A percentile compares a stretch with the other conserved stretches of the same genome.
phyloP scores from a whole-genome alignment of 2,888 invertebrate species.

The Andrena fulva region DNA sequence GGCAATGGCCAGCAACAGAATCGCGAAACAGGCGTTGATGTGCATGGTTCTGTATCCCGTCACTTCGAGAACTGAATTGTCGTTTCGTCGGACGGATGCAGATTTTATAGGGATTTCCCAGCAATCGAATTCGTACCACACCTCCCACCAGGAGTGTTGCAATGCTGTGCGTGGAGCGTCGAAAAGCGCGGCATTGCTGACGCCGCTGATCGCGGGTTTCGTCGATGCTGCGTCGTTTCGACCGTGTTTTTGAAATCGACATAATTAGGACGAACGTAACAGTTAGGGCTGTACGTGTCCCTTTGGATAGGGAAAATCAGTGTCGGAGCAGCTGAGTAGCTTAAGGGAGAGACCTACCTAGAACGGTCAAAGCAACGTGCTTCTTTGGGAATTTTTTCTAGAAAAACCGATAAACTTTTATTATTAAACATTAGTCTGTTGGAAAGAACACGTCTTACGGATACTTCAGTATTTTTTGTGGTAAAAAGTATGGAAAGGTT shows the following conservation, averaged over 20 bases:
- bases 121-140: background rate
- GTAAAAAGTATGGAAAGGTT: too few relatives aligned
- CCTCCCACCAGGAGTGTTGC: background rate
- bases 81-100: background rate
- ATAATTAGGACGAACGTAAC: background rate
- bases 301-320: too few relatives aligned
- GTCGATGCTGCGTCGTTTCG: background rate
- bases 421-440: too few relatives aligned
- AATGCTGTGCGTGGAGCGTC: constrained; percentile 19
- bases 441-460: too few relatives aligned
- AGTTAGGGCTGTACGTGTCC: too few relatives aligned
- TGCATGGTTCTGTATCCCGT: constrained; percentile 31
- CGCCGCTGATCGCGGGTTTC: constrained; percentile 13
- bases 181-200: background rate
- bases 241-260: background rate
- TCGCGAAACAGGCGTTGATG: constrained; percentile 5
- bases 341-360: too few relatives aligned
- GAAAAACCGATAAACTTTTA: too few relatives aligned
- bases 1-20: constrained; percentile 2
- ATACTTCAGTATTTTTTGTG: too few relatives aligned
- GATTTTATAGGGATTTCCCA: constrained; percentile 43
- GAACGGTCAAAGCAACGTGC: too few relatives aligned
- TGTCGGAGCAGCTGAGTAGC: too few relatives aligned
- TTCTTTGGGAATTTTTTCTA: too few relatives aligned
- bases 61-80: constrained; percentile 30